Percentiles rank a stretch among this genome's conserved stretches.
phyloP scores from a whole-genome alignment of 2,888 invertebrate species.

The Drosophila meridionalis region DNA sequence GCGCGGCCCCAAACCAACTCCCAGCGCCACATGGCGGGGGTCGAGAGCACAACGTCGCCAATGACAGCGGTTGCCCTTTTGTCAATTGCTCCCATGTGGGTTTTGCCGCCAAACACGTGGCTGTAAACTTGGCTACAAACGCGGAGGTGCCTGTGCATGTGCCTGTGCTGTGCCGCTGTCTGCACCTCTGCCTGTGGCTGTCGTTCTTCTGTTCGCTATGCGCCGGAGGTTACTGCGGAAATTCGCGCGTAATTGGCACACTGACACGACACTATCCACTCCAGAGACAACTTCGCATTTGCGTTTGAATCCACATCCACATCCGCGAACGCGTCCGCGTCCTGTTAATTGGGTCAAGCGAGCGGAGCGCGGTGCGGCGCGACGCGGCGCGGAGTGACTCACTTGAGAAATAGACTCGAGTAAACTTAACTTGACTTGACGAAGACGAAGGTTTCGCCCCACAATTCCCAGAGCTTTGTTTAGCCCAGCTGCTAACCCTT shows the following conservation, averaged over 20 bases:
- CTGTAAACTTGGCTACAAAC: slow-evolving; percentile 45
- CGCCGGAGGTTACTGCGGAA: slow-evolving; percentile 71
- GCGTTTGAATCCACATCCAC: slow-evolving; percentile 18
- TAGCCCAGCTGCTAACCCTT: slow-evolving; percentile 47
- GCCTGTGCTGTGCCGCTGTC: not conserved
- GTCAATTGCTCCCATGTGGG: slow-evolving; percentile 79
- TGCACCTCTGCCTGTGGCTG: not conserved
- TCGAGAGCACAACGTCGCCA: slow-evolving; percentile 34
- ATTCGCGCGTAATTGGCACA: slow-evolving; percentile 78
- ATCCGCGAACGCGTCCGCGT: slow-evolving; percentile 34
- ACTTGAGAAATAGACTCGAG: slow-evolving; percentile 71
- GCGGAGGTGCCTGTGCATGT: slow-evolving; percentile 3
- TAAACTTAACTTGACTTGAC: slow-evolving; percentile 59
- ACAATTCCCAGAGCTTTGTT: slow-evolving; percentile 58
- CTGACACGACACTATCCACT: slow-evolving; percentile 67
- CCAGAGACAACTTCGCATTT: slow-evolving; percentile 56
- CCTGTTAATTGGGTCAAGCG: slow-evolving; percentile 75
- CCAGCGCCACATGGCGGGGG: slow-evolving; percentile 56
- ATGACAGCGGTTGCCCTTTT: slow-evolving; percentile 74
- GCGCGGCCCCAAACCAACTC: slow-evolving; percentile 41
- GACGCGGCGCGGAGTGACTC: slow-evolving; percentile 52
- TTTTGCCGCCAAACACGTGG: slow-evolving; percentile 74
- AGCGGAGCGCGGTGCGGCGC: slow-evolving; percentile 41
- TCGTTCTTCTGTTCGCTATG: slow-evolving; percentile 31
- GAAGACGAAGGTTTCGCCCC: slow-evolving; percentile 59